Percentiles rank a stretch among this genome's conserved stretches.
phyloP scores from a whole-genome alignment of 2,113 vertebrate genomes.

The Dromaius novaehollandiae region DNA sequence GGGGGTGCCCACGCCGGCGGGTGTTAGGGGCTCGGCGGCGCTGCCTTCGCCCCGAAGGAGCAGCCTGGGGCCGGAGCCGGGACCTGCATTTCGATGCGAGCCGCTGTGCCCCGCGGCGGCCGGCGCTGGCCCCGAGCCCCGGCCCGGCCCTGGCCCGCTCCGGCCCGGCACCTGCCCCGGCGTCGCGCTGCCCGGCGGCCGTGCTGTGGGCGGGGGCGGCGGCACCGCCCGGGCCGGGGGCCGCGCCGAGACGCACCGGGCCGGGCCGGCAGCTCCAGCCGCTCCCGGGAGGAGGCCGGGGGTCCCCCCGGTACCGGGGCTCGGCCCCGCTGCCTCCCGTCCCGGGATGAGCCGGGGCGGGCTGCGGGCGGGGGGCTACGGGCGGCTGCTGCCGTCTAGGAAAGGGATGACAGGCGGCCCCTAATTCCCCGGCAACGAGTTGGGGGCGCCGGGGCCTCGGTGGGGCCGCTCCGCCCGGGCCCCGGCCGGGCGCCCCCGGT shows the following conservation, averaged over 20 bases:
- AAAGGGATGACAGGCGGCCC: background rate
- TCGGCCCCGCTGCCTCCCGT: background rate
- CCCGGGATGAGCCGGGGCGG: background rate
- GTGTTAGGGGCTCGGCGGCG: background rate
- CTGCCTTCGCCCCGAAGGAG: background rate
- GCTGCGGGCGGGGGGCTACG: background rate
- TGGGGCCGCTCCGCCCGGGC: background rate
- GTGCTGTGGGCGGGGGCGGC: background rate
- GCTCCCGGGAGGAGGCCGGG: background rate
- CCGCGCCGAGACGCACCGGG: background rate
- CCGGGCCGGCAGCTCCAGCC: background rate
- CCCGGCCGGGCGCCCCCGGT: background rate
- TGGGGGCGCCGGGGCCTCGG: background rate
- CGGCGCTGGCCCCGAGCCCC: background rate
- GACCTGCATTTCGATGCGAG: background rate
- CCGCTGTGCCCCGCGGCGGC: background rate
- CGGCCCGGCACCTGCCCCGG: background rate
- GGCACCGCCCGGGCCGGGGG: background rate
- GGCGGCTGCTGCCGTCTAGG: constrained; percentile 16
- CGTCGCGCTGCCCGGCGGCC: background rate
- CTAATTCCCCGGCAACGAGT: background rate
- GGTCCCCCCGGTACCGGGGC: background rate
- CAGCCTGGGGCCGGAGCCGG: background rate
- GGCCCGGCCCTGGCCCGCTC: background rate
- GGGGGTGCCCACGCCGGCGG: background rate